A percentile compares a stretch with the other conserved stretches of the same genome.
phyloP scores from a whole-genome alignment of 2,113 vertebrate genomes.

The Glareola pratincola region DNA sequence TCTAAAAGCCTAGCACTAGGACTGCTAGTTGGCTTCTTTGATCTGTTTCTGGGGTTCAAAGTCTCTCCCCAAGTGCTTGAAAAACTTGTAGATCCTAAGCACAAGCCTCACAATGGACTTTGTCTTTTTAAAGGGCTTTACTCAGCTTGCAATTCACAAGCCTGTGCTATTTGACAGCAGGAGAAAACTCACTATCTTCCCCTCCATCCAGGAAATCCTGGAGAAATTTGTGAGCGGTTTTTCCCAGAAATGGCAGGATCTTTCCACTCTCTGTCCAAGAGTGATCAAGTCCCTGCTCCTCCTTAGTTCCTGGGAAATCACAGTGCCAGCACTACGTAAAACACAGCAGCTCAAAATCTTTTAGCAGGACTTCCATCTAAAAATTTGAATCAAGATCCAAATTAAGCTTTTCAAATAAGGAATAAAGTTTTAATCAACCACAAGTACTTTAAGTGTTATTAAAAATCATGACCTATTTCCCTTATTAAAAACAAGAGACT shows the following conservation, averaged over 20 bases:
- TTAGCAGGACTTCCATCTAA: slow-evolving; percentile 27
- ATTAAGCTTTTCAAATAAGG: slow-evolving; percentile 57
- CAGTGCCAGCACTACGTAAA: neutral
- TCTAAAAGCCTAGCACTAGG: neutral
- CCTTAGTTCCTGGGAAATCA: neutral
- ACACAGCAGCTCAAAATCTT: neutral
- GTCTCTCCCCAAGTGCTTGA: neutral
- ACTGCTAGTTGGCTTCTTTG: neutral
- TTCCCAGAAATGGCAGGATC: neutral
- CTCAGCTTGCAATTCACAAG: neutral
- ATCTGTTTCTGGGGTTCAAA: neutral
- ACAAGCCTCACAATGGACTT: neutral
- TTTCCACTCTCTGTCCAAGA: neutral
- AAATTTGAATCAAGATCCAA: slow-evolving; percentile 32
- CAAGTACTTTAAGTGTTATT: slow-evolving; percentile 35
- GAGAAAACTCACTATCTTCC: neutral
- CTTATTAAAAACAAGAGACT: slow-evolving; percentile 70
- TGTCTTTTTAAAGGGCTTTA: neutral
- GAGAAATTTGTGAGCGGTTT: neutral
- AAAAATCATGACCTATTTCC: slow-evolving; percentile 48
- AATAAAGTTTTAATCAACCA: slow-evolving; percentile 68
- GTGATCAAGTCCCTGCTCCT: neutral
- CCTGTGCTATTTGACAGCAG: neutral
- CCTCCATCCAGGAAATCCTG: neutral
- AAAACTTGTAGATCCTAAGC: neutral